These are phyloP conservation scores for Sericinus montela DNA, from an alignment of 2,888 invertebrate species.

Conservation along the genomic window DNA sequence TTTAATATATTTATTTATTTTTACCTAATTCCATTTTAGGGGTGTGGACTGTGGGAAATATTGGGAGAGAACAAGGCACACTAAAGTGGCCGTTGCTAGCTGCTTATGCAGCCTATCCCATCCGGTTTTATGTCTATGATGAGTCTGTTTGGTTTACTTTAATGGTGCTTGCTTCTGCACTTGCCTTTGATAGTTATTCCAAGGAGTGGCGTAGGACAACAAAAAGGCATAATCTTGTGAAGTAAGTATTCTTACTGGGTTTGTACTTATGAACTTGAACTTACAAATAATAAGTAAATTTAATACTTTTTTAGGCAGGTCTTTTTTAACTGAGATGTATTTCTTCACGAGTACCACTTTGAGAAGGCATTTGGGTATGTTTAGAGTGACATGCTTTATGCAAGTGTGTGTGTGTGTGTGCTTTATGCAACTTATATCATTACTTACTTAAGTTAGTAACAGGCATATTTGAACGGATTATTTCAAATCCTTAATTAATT, in stretches of 20 bases:
- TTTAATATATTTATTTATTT: not conserved
- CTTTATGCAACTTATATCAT: too few species aligned
- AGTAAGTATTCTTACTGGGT: conserved; percentile 34
- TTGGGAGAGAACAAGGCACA: conserved; percentile 89
- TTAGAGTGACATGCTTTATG: too few species aligned
- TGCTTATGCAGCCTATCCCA: conserved; percentile 82
- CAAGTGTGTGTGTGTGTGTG: too few species aligned
- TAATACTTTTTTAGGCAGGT: too few species aligned
- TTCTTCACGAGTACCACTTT: too few species aligned
- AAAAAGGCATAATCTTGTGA: conserved; percentile 53
- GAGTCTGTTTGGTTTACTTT: conserved; percentile 84
- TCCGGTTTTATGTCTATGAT: conserved; percentile 86
- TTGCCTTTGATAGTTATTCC: conserved; percentile 86
- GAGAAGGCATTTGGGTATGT: too few species aligned
- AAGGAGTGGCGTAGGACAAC: conserved; percentile 88
- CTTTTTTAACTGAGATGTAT: too few species aligned
- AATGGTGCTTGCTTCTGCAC: conserved; percentile 82
- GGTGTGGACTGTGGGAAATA: conserved; percentile 94
- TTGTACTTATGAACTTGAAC: too few species aligned
- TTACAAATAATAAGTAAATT: too few species aligned
- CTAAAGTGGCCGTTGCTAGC: conserved; percentile 84
- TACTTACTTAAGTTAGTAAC: too few species aligned
- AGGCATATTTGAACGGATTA: too few species aligned
- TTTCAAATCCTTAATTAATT: too few species aligned
- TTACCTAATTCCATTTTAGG: conserved; percentile 75